These are phyloP conservation scores for Acrobasis consociella DNA, from an alignment of 2,888 invertebrate genomes.

Conservation along the genomic window DNA sequence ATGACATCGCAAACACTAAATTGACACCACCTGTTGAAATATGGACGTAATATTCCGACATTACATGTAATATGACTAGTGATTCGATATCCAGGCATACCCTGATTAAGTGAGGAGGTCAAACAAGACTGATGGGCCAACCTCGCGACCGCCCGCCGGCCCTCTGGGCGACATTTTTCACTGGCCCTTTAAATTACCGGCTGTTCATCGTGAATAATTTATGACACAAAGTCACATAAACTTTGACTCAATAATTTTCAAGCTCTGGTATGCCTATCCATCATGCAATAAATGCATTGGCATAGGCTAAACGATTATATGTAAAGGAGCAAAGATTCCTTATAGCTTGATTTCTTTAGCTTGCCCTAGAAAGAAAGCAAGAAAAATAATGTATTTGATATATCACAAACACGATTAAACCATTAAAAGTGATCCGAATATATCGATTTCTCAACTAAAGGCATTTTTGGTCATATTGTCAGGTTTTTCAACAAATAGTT, in stretches of 20 bases:
- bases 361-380: too few relatives aligned
- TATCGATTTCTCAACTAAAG: too few relatives aligned
- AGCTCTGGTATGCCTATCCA: slow-evolving; percentile 12
- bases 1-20: background rate
- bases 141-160: slow-evolving; percentile 35
- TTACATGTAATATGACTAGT: slow-evolving; percentile 18
- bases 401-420: too few relatives aligned
- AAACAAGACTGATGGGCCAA: slow-evolving; percentile 45
- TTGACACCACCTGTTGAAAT: slow-evolving; percentile 2
- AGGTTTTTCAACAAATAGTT: too few relatives aligned
- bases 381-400: too few relatives aligned
- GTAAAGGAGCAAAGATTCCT: too few relatives aligned
- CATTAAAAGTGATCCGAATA: too few relatives aligned
- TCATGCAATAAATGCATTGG: slow-evolving; percentile 1
- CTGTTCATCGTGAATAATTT: slow-evolving; percentile 56
- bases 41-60: background rate
- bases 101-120: slow-evolving; percentile 29
- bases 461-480: too few relatives aligned
- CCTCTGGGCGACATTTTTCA: slow-evolving; percentile 51
- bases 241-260: slow-evolving; percentile 32
- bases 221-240: slow-evolving; percentile 35
- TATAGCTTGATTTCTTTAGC: too few relatives aligned
- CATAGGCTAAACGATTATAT: background rate
- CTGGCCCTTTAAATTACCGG: slow-evolving; percentile 51
- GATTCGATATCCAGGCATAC: slow-evolving; percentile 13